phyloP scores from a whole-genome alignment of 2,888 invertebrate genomes.

The Hymenopus coronatus region DNA sequence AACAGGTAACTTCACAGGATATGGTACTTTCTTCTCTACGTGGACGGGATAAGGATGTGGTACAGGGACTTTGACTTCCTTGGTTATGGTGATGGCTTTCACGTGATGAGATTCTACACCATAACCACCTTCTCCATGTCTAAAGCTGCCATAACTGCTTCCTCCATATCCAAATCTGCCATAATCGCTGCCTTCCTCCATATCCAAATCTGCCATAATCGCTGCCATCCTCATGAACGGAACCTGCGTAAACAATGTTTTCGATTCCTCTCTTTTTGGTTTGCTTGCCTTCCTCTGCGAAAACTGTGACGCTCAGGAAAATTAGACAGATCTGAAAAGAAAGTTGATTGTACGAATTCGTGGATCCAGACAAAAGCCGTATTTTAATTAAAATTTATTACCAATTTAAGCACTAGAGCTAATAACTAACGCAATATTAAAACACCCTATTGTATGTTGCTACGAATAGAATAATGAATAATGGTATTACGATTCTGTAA shows the following conservation, averaged over 20 bases:
- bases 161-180: not conserved
- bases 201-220: not conserved
- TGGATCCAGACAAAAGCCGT: too few relatives aligned
- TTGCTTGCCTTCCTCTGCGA: not conserved
- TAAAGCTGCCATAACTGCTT: not conserved
- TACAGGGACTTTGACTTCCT: slow-evolving; percentile 6
- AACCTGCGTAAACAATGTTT: not conserved
- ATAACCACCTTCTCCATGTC: not conserved
- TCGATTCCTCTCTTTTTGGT: not conserved
- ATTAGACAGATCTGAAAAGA: not conserved
- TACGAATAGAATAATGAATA: too few relatives aligned
- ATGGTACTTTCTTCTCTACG: not conserved
- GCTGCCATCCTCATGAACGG: not conserved
- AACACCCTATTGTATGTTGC: too few relatives aligned
- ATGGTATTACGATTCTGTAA: too few relatives aligned
- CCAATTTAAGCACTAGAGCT: too few relatives aligned
- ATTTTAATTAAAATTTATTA: too few relatives aligned
- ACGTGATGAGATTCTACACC: not conserved
- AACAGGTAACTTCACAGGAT: slow-evolving; percentile 3
- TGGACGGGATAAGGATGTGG: slow-evolving; percentile 3
- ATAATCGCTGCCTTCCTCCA: not conserved
- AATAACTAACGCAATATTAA: too few relatives aligned
- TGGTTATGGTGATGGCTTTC: slow-evolving; percentile 7
- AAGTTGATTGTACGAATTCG: too few relatives aligned
- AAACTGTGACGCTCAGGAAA: not conserved